Base-by-base conservation (phyloP, 2,888 invertebrate genomes). In the Orchesella flavescens region DNA sequence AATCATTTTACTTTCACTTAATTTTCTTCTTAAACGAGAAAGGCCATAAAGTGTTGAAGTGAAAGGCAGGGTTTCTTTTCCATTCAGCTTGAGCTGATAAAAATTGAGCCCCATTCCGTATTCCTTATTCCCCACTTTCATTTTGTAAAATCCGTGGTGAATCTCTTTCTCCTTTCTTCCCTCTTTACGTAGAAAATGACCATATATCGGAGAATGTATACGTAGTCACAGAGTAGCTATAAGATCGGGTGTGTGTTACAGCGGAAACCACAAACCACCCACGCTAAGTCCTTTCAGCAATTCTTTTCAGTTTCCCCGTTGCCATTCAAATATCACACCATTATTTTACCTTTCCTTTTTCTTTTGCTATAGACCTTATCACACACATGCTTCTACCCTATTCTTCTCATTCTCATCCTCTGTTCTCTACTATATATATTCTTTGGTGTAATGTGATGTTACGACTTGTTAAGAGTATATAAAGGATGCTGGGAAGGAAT, bases 211-310 rank as follows among this genome's bases (percentile, higher is more conserved):
- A 49, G 12, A 49, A 49, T 15, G 49, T 49, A 49, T 49, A 49
- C 3, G 34, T 34, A 12, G 49, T 49, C 49, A 49, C n/a, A n/a
- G 49, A 49, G n/a, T 34, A 7, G 7, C 34, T 49, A 49, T 49
- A n/a, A 49, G 49, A n/a, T 49, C 3, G 3, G 49, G 49, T 49
- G 68, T 69, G 55, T 63, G 68, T 63, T 83, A 73, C 66, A 74
- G n/a, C 77, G 73, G 78, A 84, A 84, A 75, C 84, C 84, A 78
- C 83, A 84, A 84, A 53, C 79, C 79, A 74, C 84, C 79, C 84
- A 79, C 84, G 84, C 84, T 46, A 71, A 79, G 66, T 75, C 74
- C 69, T 74, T 63, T 57, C 68, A 71, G 44, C 55, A 66, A 75
- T 82, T 81, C 74, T 75, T 80, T 68, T 68, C 78, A 79, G 34